phyloP scores from a whole-genome alignment of 2,888 invertebrate species.

The Acleris sparsana region DNA sequence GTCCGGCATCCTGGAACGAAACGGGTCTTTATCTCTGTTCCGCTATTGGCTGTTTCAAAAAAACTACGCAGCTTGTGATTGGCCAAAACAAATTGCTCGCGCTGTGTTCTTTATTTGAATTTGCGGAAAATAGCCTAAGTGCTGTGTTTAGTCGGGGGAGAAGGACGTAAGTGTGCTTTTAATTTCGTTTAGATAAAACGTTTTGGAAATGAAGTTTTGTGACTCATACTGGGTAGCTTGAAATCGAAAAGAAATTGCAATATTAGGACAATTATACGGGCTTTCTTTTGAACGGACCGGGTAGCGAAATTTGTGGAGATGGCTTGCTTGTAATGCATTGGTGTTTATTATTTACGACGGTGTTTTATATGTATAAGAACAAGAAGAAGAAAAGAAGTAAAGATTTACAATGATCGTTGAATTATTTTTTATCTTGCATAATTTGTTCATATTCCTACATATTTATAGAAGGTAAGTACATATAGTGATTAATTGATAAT shows the following conservation, averaged over 20 bases:
- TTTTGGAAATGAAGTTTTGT: slow-evolving; percentile 42
- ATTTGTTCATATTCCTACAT: no score
- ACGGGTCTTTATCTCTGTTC: slow-evolving; percentile 74
- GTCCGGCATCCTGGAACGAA: slow-evolving; percentile 60
- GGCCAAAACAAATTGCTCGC: slow-evolving; percentile 83
- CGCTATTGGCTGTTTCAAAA: slow-evolving; percentile 81
- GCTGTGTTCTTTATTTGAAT: slow-evolving; percentile 69
- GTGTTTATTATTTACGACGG: no score
- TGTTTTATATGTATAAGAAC: no score
- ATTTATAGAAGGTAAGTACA: no score
- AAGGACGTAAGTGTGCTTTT: slow-evolving; percentile 49
- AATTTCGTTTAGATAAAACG: slow-evolving; percentile 40
- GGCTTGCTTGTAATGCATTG: neutral
- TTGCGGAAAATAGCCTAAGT: slow-evolving; percentile 67
- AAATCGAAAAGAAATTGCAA: slow-evolving; percentile 58
- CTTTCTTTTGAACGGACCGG: slow-evolving; percentile 55
- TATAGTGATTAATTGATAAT: no score
- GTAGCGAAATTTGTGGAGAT: slow-evolving; percentile 16
- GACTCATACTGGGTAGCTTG: slow-evolving; percentile 44
- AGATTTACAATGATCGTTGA: no score
- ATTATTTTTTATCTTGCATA: neutral
- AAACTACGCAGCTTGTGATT: slow-evolving; percentile 77
- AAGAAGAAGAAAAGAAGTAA: no score
- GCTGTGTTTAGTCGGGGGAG: slow-evolving; percentile 44
- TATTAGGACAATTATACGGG: slow-evolving; percentile 68